Conservation (phyloP, 2,113 vertebrate species). For the Scopus umbretta region DNA sequence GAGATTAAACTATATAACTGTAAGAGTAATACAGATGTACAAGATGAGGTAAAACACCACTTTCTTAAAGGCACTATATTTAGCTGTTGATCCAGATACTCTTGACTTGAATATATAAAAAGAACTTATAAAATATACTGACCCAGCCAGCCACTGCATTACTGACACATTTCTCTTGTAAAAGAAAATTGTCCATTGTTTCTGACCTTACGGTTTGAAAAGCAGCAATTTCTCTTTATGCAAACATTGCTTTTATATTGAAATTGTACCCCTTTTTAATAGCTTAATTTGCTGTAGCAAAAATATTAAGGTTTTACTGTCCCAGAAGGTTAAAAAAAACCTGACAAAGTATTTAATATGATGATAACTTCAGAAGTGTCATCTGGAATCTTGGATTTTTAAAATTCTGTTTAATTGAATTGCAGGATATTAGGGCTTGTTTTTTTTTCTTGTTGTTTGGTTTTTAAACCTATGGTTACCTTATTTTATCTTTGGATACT, state of each 20-base stretch:
- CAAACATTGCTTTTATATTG: neutral
- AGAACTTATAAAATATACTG: neutral
- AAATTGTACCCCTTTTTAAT: neutral
- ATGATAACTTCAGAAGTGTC: neutral
- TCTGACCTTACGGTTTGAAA: neutral
- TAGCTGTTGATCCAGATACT: slow-evolving; percentile 12
- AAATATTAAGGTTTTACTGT: neutral
- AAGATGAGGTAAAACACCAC: slow-evolving; percentile 27
- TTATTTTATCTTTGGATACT: neutral
- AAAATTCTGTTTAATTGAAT: neutral
- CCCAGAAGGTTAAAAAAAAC: neutral
- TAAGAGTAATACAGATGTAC: neutral
- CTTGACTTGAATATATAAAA: slow-evolving; percentile 19
- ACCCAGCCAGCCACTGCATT: neutral
- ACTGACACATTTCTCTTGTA: neutral
- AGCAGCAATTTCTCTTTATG: neutral
- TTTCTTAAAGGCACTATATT: slow-evolving; percentile 18
- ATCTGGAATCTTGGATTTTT: neutral
- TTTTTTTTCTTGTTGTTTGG: neutral
- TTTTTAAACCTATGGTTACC: neutral
- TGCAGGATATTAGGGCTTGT: neutral
- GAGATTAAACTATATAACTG: neutral
- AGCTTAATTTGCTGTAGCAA: neutral
- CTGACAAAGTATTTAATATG: neutral
- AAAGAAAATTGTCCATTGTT: neutral